Base-by-base conservation (phyloP, 2,797 vertebrate genomes). In the Atherinosoma microstoma region DNA sequence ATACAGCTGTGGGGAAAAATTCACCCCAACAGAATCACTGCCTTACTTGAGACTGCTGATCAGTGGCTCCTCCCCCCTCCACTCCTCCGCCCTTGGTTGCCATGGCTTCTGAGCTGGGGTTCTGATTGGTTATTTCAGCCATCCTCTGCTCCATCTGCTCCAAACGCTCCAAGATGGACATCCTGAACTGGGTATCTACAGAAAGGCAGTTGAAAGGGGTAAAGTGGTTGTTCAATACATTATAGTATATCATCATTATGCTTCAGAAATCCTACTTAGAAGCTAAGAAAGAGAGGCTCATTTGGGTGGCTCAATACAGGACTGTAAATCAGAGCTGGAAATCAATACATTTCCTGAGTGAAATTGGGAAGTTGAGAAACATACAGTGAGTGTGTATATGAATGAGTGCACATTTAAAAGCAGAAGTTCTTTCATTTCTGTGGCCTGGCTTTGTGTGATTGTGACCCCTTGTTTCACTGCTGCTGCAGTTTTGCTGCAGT, bases 71-170 rank as follows among this genome's bases (percentile, higher is more conserved):
- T 62, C 94, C 94, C 30, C 86, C 96, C 86, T 83, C 95, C 89
- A 84, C 87, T 73, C 94, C 94, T 84, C 95, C 94, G 3, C 88
- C 91, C 84, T 93, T 92, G 67, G 91, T 92, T 88, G 91, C 93
- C 78, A 93, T 94, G 80, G 90, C 90, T 87, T 94, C 94, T 30
- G 94, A 93, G 95, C 87, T 94, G 94, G 94, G 96, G 95, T 91
- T 94, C 84, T 97, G 94, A 85, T 97, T 96, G 2, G 96, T 96
- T 96, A 99, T 99, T 93, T 99, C 98, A 0, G 98, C 96, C 98
- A 99, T 99, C 92, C 98, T 95, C 94, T 97, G 95, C 86, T 99
- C 98, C 98, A 99, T 99, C 92, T 99, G 98, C 95, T 99, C 98
- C 84, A 99, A 94, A 20, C 98, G 96, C 86, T 99, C 98, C 93